These are phyloP conservation scores for Bunonema sp. DNA, from an alignment of 2,888 invertebrate species.

Conservation along the genomic window DNA sequence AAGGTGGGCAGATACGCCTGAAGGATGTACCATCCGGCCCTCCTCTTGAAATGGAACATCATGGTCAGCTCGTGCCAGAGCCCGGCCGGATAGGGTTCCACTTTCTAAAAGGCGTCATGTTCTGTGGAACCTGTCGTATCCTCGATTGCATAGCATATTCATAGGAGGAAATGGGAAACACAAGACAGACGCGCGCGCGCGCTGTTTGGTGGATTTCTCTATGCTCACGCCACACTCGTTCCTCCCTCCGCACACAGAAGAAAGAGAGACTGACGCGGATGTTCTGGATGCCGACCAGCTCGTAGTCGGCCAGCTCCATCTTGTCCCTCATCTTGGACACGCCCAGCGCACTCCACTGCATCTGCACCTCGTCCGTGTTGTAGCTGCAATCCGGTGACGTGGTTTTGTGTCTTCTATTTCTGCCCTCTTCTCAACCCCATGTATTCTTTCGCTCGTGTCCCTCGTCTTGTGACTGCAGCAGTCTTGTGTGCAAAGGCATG, in stretches of 20 bases:
- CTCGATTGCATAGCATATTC: too few species aligned
- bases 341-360: constrained; percentile 34
- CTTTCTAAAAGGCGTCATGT: neutral
- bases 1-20: constrained; percentile 43
- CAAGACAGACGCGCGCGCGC: too few species aligned
- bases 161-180: too few species aligned
- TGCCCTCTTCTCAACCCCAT: neutral
- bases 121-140: neutral
- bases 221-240: too few species aligned
- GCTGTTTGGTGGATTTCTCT: too few species aligned
- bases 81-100: constrained; percentile 41
- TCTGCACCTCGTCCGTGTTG: constrained; percentile 44
- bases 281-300: constrained; percentile 26
- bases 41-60: constrained; percentile 38
- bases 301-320: constrained; percentile 44
- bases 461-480: too few species aligned
- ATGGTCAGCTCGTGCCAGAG: constrained; percentile 43
- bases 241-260: neutral
- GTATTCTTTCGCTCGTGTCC: neutral
- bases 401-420: neutral
- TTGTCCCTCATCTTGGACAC: constrained; percentile 40
- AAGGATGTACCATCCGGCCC: constrained; percentile 43
- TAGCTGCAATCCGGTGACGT: constrained; percentile 22
- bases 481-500: too few species aligned
- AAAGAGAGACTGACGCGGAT: constrained; percentile 8